Evolutionary conservation across 1,140 invertebrate species (phyloP).

Genomic region (Paralvinella palmiformis): DNA sequence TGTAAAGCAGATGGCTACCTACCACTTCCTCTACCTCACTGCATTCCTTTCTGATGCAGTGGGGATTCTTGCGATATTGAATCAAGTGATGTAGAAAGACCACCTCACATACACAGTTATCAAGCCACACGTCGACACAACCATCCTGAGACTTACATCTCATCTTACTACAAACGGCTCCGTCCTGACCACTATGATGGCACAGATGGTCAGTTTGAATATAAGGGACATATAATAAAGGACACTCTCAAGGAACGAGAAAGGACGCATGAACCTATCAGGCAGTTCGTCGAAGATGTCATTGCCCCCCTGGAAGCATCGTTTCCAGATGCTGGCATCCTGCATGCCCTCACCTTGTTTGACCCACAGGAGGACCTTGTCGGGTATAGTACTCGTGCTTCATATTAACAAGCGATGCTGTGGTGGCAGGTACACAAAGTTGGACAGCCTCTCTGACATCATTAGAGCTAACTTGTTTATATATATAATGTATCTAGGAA

Average conservation of each 20-base stretch:
- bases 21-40: not conserved
- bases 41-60: not conserved
- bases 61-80: not conserved
- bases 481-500: not conserved
- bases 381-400: not conserved
- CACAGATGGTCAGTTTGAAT: not conserved
- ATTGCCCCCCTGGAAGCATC: not conserved
- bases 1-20: not conserved
- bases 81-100: not conserved
- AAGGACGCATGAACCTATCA: not conserved
- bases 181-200: not conserved
- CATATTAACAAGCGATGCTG: not conserved
- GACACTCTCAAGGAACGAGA: not conserved
- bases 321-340: constrained; percentile 1
- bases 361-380: constrained; percentile 3
- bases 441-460: not conserved
- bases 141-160: not conserved
- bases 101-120: not conserved
- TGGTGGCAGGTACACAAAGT: not conserved
- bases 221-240: not conserved
- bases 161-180: not conserved
- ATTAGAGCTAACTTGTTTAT: not conserved
- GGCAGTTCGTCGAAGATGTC: not conserved
- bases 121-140: not conserved
- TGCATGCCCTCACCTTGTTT: not conserved